phyloP scores from a whole-genome alignment of 2,888 invertebrate species.

The Heterodera filipjevi region DNA sequence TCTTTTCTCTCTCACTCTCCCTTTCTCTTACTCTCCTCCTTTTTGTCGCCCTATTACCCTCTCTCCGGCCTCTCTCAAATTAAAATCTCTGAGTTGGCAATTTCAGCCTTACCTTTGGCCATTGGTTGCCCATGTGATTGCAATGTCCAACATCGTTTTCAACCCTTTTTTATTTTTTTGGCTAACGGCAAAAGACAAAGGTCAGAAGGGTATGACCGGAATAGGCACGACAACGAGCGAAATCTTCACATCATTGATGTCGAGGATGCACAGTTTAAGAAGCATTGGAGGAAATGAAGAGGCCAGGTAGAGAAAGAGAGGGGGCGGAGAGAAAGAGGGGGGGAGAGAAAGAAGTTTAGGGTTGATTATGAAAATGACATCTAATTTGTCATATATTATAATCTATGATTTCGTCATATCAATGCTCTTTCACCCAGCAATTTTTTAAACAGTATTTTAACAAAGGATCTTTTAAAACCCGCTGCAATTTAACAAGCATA shows the following conservation, averaged over 20 bases:
- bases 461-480: too few species aligned
- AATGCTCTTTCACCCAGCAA: too few species aligned
- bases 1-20: too few species aligned
- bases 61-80: background rate
- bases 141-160: slow-evolving; percentile 64
- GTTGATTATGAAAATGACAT: too few species aligned
- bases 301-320: background rate
- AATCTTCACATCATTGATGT: slow-evolving; percentile 50
- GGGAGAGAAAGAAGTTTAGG: slow-evolving; percentile 10
- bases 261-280: slow-evolving; percentile 45
- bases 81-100: background rate
- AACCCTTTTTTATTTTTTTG: slow-evolving; percentile 65
- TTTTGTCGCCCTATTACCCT: background rate
- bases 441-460: too few species aligned
- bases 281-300: slow-evolving; percentile 32
- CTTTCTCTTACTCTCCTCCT: background rate
- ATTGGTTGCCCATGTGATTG: slow-evolving; percentile 60
- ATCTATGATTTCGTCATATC: too few species aligned
- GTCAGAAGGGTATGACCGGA: slow-evolving; percentile 57
- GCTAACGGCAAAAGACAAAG: slow-evolving; percentile 62
- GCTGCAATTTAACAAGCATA: too few species aligned
- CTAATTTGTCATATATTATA: too few species aligned
- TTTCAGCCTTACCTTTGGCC: slow-evolving; percentile 61
- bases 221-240: slow-evolving; percentile 40
- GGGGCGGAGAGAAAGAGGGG: background rate